These are phyloP conservation scores for Metaphire vulgaris DNA, from an alignment of 1,140 invertebrate species.

Conservation along the genomic window DNA sequence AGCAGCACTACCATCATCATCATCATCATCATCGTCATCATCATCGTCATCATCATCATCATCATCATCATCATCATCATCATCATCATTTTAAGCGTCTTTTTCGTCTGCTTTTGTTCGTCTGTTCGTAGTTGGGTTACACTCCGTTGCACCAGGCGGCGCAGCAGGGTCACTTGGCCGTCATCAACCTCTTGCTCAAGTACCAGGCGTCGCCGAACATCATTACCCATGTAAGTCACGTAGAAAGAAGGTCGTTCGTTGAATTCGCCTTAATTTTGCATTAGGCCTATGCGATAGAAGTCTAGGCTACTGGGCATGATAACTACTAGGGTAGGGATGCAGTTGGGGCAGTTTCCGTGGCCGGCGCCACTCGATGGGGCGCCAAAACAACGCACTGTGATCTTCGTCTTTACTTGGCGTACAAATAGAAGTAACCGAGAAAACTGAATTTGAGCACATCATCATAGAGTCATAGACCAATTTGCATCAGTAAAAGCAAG, in stretches of 20 bases:
- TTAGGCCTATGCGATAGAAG: neutral
- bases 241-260: too few relatives aligned
- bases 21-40: slow-evolving; percentile 12
- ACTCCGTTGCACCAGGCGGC: slow-evolving; percentile 80
- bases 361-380: too few relatives aligned
- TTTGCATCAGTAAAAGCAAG: too few relatives aligned
- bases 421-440: too few relatives aligned
- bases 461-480: too few relatives aligned
- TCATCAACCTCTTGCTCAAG: slow-evolving; percentile 86
- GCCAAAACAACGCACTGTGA: too few relatives aligned
- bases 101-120: too few relatives aligned
- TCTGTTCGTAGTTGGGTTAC: slow-evolving; percentile 67
- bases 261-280: neutral
- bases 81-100: neutral
- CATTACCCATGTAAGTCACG: slow-evolving; percentile 59
- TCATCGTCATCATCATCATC: neutral
- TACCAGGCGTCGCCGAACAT: slow-evolving; percentile 89
- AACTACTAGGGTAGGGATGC: too few relatives aligned
- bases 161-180: slow-evolving; percentile 68
- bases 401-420: too few relatives aligned
- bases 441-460: too few relatives aligned
- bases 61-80: neutral
- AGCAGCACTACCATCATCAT: slow-evolving; percentile 15
- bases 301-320: neutral
- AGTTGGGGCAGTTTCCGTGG: too few relatives aligned